Conservation (phyloP, 2,888 invertebrate genomes). For the Megalurothrips usitatus region DNA sequence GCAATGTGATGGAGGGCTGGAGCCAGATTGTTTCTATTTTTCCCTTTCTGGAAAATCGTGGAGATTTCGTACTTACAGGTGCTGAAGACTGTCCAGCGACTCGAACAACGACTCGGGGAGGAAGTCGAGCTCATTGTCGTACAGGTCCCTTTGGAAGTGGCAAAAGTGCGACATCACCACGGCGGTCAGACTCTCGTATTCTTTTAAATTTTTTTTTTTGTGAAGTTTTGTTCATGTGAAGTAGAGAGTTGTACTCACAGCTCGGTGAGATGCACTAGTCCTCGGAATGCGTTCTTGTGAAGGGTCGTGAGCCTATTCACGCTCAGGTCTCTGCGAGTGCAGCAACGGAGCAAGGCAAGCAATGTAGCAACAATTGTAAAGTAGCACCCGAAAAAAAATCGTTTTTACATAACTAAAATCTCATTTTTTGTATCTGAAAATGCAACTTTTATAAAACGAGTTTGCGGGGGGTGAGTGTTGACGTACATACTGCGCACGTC, state of each 20-base stretch:
- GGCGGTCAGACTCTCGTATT: too few species aligned
- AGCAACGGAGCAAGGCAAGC: constrained; percentile 29
- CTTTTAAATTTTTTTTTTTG: too few species aligned
- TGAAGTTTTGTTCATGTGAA: too few species aligned
- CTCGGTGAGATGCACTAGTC: constrained; percentile 56
- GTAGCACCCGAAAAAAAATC: too few species aligned
- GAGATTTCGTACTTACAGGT: constrained; percentile 54
- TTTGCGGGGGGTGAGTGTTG: too few species aligned
- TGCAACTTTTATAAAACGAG: too few species aligned
- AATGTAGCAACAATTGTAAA: background rate
- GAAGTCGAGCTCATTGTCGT: constrained; percentile 66
- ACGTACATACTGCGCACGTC: constrained; percentile 62
- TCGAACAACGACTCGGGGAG: constrained; percentile 62
- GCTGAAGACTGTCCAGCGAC: constrained; percentile 57
- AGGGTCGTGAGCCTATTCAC: constrained; percentile 63
- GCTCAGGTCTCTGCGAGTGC: constrained; percentile 62
- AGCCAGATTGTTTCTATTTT: too few species aligned
- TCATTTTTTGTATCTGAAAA: too few species aligned
- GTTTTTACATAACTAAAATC: too few species aligned
- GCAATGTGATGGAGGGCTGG: too few species aligned
- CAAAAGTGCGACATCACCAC: too few species aligned
- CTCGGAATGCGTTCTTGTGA: constrained; percentile 64
- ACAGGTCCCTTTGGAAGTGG: constrained; percentile 57
- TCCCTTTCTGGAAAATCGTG: too few species aligned
- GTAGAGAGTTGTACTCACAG: constrained; percentile 45